Conservation (phyloP, 1,140 invertebrate genomes). For the Drosophila suzukii region DNA sequence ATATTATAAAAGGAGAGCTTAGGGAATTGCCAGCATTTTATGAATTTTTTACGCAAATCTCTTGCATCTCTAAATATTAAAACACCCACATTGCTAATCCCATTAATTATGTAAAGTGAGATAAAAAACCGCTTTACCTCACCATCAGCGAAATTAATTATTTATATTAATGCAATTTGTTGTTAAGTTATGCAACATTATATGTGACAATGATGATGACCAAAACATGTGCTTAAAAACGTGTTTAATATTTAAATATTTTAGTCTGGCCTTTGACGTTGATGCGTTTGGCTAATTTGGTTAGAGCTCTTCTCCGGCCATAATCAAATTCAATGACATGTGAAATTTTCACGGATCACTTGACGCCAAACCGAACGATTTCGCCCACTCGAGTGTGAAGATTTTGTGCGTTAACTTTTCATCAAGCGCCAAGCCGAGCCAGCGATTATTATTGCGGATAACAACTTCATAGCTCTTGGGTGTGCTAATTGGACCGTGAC, state of each 20-base stretch:
- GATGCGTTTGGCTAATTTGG: conserved; percentile 57
- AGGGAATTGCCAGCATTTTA: not conserved
- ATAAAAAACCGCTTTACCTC: conserved; percentile 8
- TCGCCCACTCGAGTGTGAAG: conserved; percentile 63
- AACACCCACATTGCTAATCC: not conserved
- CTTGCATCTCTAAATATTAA: too few species aligned
- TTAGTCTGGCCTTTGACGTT: conserved; percentile 13
- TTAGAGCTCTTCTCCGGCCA: conserved; percentile 4
- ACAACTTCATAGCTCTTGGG: conserved; percentile 56
- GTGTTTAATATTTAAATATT: conserved; percentile 22
- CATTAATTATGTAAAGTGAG: not conserved
- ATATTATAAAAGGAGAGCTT: not conserved
- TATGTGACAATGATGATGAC: not conserved
- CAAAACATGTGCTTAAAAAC: conserved; percentile 16
- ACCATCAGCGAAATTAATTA: conserved; percentile 36
- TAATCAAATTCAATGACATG: conserved; percentile 73
- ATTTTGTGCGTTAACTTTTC: conserved; percentile 67
- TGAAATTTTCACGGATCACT: conserved; percentile 74
- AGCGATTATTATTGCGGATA: conserved; percentile 41
- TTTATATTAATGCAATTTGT: conserved; percentile 40
- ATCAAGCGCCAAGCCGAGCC: conserved; percentile 3
- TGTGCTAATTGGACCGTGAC: conserved; percentile 72
- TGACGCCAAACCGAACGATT: conserved; percentile 21
- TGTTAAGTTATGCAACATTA: conserved; percentile 15
- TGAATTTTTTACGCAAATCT: too few species aligned